Base-by-base conservation (phyloP, 2,113 vertebrate species). In the Panurus biarmicus region DNA sequence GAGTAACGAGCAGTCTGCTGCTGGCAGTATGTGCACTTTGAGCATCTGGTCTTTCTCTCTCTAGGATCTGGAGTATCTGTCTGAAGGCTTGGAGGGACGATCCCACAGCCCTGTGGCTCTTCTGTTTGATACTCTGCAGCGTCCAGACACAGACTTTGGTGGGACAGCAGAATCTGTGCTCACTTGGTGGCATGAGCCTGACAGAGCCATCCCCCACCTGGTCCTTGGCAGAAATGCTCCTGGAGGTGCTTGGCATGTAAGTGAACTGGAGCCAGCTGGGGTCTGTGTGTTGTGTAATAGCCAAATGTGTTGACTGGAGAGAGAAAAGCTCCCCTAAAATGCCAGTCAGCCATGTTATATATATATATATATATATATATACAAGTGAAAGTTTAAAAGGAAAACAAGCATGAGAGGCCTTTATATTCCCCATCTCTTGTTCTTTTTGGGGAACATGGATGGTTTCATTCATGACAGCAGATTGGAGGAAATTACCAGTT, bases 201-300 rank as follows among this genome's bases (percentile, higher is more conserved):
- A 97, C n/a, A 97, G 95, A 67, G 95, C 95, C 6, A 35, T 98
- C 29, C 96, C 97, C 24, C 98, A 98, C 29, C n/a, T 98, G 79
- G 98, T 98, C 48, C 97, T 98, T 53, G 98, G 98, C 67, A 98
- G 95, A 77, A 98, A 97, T 0, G 88, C 94, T 26, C 97, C 98
- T 2, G 98, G 98, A 70, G 98, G 98, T 5, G 98, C 98, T 86
- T 98, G 98, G 98, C 98, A 98, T 11, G 98, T 98, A 91, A 67
- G 98, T 97, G 35, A 83, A 76, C 4, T 44, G 66, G 45, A 72
- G 36, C 48, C 12, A 29, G 56, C 48, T 36, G 56, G 33, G 54
- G 12, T 53, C 56, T 67, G 50, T 3, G 2, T 23, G 24, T 17
- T 76, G 60, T 31, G 22, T 36, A 18, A 25, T 3, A 35, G 45